Evolutionary conservation across 1,140 invertebrate genomes (phyloP).

Genomic region (Neodiprion lecontei): DNA sequence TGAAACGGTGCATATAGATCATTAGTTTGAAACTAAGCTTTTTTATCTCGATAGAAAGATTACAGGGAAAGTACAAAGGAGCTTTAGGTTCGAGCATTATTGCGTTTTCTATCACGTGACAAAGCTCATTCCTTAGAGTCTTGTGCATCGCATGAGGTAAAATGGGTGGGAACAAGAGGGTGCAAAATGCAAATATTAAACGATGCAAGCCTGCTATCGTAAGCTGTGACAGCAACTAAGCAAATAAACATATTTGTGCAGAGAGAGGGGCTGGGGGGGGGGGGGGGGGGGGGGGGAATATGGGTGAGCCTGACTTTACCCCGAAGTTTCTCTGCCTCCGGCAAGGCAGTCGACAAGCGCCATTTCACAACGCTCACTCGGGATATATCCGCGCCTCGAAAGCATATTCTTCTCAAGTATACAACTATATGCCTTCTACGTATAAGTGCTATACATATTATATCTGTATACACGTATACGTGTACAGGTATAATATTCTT

Average conservation of each 20-base stretch:
- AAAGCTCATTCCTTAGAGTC: background rate
- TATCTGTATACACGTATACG: too few species aligned
- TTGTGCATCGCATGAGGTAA: background rate
- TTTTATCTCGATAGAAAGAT: conserved; percentile 16
- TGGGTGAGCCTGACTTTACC: too few species aligned
- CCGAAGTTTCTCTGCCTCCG: too few species aligned
- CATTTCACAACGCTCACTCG: too few species aligned
- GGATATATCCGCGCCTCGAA: too few species aligned
- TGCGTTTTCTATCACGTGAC: too few species aligned
- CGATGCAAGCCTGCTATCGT: background rate
- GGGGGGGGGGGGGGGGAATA: background rate
- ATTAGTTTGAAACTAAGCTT: background rate
- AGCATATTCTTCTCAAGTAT: too few species aligned
- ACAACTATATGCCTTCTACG: too few species aligned
- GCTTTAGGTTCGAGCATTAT: background rate
- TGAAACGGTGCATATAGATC: background rate
- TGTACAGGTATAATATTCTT: too few species aligned
- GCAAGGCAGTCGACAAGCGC: too few species aligned
- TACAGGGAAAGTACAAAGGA: background rate
- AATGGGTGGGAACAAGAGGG: background rate
- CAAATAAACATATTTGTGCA: background rate
- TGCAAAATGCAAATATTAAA: conserved; percentile 5
- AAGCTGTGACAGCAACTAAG: background rate
- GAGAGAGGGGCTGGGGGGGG: background rate
- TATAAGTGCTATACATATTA: too few species aligned